A percentile compares a stretch with the other conserved stretches of the same genome.
Conservation (phyloP, 2,113 vertebrate genomes). For the Salvelinus sp. region DNA sequence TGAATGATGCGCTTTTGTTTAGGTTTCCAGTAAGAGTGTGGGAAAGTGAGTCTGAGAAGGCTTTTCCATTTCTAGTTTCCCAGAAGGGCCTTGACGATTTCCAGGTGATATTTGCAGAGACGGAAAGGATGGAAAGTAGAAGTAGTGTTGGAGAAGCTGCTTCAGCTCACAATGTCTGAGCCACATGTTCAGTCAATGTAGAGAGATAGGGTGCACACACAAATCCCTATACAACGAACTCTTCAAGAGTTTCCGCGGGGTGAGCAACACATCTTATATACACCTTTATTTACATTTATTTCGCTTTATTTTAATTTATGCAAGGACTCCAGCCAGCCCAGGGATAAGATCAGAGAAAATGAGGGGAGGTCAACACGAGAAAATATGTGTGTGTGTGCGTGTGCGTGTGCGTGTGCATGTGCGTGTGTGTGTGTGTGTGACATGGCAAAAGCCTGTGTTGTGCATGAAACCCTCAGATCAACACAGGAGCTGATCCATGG, state of each 20-base stretch:
- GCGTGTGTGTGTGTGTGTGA: slow-evolving; percentile 20
- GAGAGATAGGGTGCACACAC: no score
- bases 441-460: slow-evolving; percentile 33
- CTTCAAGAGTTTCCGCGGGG: no score
- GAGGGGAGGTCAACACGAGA: slow-evolving; percentile 14
- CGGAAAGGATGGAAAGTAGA: slow-evolving; percentile 60
- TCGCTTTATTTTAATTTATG: not conserved
- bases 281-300: not conserved
- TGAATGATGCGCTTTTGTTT: slow-evolving; percentile 7
- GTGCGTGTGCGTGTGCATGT: no score
- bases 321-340: not conserved
- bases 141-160: slow-evolving; percentile 47
- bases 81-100: slow-evolving; percentile 69
- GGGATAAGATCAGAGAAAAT: slow-evolving; percentile 20
- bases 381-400: not conserved
- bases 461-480: slow-evolving; percentile 8
- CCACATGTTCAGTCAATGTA: slow-evolving; percentile 33
- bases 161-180: slow-evolving; percentile 25
- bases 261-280: no score
- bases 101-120: slow-evolving; percentile 66
- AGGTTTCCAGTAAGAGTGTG: slow-evolving; percentile 69
- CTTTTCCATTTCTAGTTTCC: slow-evolving; percentile 69
- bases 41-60: slow-evolving; percentile 62
- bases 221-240: no score
- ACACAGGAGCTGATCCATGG: slow-evolving; percentile 25